Conservation (phyloP, 2,888 invertebrate genomes). For the Mayetiola destructor region DNA sequence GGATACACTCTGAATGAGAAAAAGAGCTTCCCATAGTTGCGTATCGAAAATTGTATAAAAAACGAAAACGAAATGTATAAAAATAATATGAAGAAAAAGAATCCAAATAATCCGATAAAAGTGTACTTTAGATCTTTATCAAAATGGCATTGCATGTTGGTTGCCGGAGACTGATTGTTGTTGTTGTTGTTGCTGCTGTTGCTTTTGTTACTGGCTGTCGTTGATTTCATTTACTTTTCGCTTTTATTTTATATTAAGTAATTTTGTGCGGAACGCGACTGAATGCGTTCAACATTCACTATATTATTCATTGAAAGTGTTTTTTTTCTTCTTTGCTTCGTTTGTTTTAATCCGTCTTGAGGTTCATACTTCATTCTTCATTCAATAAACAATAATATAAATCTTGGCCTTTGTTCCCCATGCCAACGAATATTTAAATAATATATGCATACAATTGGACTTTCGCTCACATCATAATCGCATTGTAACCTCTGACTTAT, state of each 20-base stretch:
- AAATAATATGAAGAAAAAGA: too few relatives aligned
- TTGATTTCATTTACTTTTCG: neutral
- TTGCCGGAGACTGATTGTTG: neutral
- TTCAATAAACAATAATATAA: conserved; percentile 8
- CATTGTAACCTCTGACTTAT: conserved; percentile 10
- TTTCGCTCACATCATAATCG: neutral
- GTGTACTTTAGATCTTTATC: conserved; percentile 11
- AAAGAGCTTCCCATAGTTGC: too few relatives aligned
- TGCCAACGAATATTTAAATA: too few relatives aligned
- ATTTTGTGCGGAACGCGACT: neutral
- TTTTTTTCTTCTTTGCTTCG: conserved; percentile 1
- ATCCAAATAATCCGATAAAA: conserved; percentile 12
- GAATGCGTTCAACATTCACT: conserved; percentile 2
- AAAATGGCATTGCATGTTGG: conserved; percentile 12
- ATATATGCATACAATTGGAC: neutral
- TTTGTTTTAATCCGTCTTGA: neutral
- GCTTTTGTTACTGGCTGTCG: neutral
- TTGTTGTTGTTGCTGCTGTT: neutral
- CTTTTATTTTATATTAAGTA: too few relatives aligned
- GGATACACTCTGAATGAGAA: neutral
- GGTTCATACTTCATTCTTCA: too few relatives aligned
- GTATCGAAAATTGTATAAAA: too few relatives aligned
- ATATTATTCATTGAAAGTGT: too few relatives aligned
- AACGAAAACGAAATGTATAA: too few relatives aligned
- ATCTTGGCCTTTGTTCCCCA: neutral